These are phyloP conservation scores for Lucilia cuprina DNA, from an alignment of 1,140 invertebrate species.

Conservation along the genomic window DNA sequence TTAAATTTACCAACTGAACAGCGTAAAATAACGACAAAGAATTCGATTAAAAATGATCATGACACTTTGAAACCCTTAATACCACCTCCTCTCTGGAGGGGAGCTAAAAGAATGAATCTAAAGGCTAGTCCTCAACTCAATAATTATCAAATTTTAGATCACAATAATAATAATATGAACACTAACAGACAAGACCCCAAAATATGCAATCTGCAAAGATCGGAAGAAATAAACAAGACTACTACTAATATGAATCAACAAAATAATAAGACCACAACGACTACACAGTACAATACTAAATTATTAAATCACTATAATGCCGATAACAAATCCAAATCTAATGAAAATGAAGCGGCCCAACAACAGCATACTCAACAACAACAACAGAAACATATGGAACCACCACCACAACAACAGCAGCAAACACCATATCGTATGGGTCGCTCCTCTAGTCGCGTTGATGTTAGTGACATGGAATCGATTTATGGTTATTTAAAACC, in stretches of 20 bases:
- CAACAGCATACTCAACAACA: background rate
- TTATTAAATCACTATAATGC: background rate
- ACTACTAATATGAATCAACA: too few species aligned
- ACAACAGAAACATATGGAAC: conserved; percentile 28
- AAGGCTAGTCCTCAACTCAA: background rate
- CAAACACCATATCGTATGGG: conserved; percentile 43
- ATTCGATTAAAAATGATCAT: conserved; percentile 21
- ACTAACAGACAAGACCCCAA: background rate
- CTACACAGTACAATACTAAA: conserved; percentile 26
- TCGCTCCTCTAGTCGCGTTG: conserved; percentile 56
- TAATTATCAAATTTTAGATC: background rate
- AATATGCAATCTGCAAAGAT: conserved; percentile 35
- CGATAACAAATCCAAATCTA: conserved; percentile 36
- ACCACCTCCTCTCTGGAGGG: conserved; percentile 4
- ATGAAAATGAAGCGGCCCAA: background rate
- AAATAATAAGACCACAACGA: conserved; percentile 33
- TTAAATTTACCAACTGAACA: conserved; percentile 25
- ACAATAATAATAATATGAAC: background rate
- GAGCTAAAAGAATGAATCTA: conserved; percentile 20
- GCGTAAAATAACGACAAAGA: background rate
- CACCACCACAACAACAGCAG: conserved; percentile 39
- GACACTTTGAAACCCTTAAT: conserved; percentile 24
- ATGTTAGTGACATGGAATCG: conserved; percentile 61
- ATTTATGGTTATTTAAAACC: conserved; percentile 62
- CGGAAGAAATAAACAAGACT: background rate